Base-by-base conservation (phyloP, 2,113 vertebrate genomes). In the Pantherophis guttatus region DNA sequence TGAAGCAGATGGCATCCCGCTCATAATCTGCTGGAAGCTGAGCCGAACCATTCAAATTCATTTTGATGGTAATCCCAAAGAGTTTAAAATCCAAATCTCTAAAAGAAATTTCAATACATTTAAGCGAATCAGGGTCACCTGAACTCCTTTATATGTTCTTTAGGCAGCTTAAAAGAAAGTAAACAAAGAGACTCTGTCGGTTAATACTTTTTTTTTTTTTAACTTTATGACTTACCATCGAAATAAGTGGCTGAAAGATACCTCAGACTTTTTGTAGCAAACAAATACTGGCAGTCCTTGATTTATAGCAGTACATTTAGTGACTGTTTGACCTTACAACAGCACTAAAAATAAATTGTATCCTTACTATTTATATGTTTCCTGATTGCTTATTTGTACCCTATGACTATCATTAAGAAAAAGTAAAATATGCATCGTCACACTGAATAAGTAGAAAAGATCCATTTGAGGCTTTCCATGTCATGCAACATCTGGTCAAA, bases 21-120 rank as follows among this genome's bases (percentile, higher is more conserved):
- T 44, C 90, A 8, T 96, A 96, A 95, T 94, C 93, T 62, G 95
- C 95, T 89, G 94, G 53, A 95, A 91, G n/a, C 48, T 96, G 91
- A 95, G 92, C 70, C 93, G 93, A 97, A 95, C 92, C 59, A 95
- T 95, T 39, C 92, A 96, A 95, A 97, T 96, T 96, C 1, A 95
- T 95, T 96, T 96, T 0, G n/a, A 96, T 96, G 97, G 85, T 96
- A 95, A 96, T 95, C 85, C 94, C 91, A 95, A 96, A 24, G 88
- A 93, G 75, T 96, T 94, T 88, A 96, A 95, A 92, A 96, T 95
- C 29, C 89, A 85, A 53, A 95, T 95, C 59, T 50, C 91, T 75
- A 54, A 94, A 23, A 33, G 8, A 96, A 95, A 95, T 94, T 92
- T 96, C 93, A 94, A 96, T 96, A 90, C 33, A 91, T 55, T 54